Conservation (phyloP, 2,113 vertebrate species). For the Strigops habroptila region DNA sequence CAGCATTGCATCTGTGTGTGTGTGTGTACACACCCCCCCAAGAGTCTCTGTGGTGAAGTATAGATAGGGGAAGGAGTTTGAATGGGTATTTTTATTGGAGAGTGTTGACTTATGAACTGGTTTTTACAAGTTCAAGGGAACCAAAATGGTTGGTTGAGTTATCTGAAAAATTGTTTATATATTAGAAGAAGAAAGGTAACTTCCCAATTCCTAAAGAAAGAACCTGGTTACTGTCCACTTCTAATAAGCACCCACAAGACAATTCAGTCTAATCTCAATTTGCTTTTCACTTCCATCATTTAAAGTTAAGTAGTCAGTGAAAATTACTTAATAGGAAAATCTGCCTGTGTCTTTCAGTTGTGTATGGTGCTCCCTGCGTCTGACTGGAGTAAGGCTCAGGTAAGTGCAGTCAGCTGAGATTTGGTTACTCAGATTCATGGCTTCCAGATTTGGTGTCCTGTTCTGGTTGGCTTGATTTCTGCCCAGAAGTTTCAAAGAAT, state of each 20-base stretch:
- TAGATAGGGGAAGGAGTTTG: neutral
- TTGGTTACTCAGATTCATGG: neutral
- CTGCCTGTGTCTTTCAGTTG: neutral
- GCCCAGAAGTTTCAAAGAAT: neutral
- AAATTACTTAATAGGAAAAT: neutral
- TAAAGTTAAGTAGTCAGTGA: neutral
- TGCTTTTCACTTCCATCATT: neutral
- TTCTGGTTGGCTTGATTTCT: slow-evolving; percentile 15
- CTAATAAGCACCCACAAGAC: neutral
- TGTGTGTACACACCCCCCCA: too few species aligned
- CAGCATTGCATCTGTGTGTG: neutral
- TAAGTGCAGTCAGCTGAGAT: neutral
- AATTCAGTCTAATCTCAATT: neutral
- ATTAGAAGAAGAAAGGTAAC: neutral
- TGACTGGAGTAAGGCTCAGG: neutral
- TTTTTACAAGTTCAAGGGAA: neutral
- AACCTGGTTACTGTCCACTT: neutral
- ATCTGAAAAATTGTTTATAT: neutral
- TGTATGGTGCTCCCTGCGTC: neutral
- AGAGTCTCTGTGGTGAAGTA: neutral
- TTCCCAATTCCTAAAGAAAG: neutral
- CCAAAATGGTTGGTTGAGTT: neutral
- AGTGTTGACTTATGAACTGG: neutral
- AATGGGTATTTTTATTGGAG: neutral
- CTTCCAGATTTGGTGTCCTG: neutral